A percentile compares a stretch with the other conserved stretches of the same genome.
These are phyloP conservation scores for Eubasilissa regina DNA, from an alignment of 1,140 invertebrate genomes.

Conservation along the genomic window DNA sequence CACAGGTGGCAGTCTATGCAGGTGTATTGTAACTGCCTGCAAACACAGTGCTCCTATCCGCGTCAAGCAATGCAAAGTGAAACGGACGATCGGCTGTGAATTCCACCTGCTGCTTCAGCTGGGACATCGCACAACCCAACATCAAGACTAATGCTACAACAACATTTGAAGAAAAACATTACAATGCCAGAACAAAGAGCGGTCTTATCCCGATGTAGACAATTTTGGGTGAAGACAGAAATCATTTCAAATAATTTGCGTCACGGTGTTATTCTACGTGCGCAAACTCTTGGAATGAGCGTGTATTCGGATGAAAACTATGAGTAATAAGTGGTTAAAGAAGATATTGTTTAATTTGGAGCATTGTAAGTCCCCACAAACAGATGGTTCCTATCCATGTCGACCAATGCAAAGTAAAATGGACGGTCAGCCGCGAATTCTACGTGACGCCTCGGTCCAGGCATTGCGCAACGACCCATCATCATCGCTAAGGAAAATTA, in stretches of 20 bases:
- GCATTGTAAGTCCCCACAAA: not conserved
- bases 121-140: not conserved
- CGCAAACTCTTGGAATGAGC: too few relatives aligned
- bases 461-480: not conserved
- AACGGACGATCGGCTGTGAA: constrained; percentile 8
- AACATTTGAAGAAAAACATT: not conserved
- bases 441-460: not conserved
- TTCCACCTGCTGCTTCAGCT: not conserved
- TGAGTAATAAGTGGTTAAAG: too few relatives aligned
- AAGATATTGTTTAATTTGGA: too few relatives aligned
- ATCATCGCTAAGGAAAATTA: not conserved
- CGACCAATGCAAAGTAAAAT: constrained; percentile 9
- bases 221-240: not conserved
- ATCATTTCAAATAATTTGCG: not conserved
- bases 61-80: not conserved
- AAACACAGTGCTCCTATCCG: not conserved
- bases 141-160: constrained; percentile 12
- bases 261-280: too few relatives aligned
- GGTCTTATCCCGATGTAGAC: too few relatives aligned
- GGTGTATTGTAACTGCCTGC: not conserved
- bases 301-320: too few relatives aligned
- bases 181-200: not conserved
- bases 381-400: not conserved
- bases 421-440: constrained; percentile 13
- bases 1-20: not conserved